Percentiles rank a stretch among this genome's conserved stretches.
Conservation (phyloP, 2,888 invertebrate genomes). For the Aporophyla lueneburgensis region DNA sequence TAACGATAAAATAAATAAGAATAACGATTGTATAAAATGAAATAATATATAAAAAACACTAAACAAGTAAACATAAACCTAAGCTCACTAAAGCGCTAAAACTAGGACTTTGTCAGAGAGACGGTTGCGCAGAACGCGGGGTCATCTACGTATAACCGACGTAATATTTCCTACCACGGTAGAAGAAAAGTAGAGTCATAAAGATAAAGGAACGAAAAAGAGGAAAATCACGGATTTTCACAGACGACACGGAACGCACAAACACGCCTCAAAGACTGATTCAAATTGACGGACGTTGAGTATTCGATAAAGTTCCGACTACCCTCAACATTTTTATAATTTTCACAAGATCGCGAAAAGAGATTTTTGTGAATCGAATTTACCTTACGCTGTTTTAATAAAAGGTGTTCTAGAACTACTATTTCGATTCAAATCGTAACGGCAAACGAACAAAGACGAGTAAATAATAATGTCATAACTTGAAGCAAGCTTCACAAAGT, state of each 20-base stretch:
- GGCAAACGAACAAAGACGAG: conserved; percentile 12
- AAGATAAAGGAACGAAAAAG: conserved; percentile 61
- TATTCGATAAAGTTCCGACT: conserved; percentile 56
- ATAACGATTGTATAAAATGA: conserved; percentile 69
- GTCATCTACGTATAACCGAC: conserved; percentile 40
- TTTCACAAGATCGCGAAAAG: background rate
- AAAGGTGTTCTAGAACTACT: conserved; percentile 55
- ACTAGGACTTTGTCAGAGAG: conserved; percentile 74
- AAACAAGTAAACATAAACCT: conserved; percentile 68
- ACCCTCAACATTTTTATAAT: conserved; percentile 71
- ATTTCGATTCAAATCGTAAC: conserved; percentile 33
- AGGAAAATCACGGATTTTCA: conserved; percentile 68
- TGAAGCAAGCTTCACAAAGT: conserved; percentile 22
- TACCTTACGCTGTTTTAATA: conserved; percentile 46
- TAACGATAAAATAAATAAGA: conserved; percentile 68
- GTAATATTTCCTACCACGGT: conserved; percentile 58
- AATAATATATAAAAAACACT: conserved; percentile 68
- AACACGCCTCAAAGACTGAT: conserved; percentile 82
- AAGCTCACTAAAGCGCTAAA: conserved; percentile 63
- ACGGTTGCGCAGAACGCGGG: conserved; percentile 67
- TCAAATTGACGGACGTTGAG: conserved; percentile 48
- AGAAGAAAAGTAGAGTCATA: conserved; percentile 46
- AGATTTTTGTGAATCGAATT: conserved; percentile 12
- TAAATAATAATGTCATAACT: conserved; percentile 8
- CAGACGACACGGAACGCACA: conserved; percentile 74